These are phyloP conservation scores for Myotis daubentonii DNA, from an alignment of 2,797 vertebrate species.

Conservation along the genomic window DNA sequence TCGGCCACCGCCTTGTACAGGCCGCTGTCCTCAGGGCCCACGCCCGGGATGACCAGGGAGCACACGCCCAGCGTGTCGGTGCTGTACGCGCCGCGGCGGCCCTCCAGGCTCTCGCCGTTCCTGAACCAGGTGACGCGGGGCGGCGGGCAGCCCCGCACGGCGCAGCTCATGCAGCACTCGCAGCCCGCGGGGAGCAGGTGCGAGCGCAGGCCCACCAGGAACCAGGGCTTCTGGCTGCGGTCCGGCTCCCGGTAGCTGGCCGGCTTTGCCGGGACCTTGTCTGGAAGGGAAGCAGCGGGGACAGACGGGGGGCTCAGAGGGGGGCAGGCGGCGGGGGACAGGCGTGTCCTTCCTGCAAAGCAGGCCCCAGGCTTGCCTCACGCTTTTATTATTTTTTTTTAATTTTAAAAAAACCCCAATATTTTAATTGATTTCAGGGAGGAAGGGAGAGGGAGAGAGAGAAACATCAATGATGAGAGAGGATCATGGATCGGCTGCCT, in stretches of 20 bases:
- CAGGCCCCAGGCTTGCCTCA: neutral
- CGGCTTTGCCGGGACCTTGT: constrained; percentile 79
- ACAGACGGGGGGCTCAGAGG: neutral
- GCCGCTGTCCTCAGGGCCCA: constrained; percentile 87
- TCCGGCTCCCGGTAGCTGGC: constrained; percentile 82
- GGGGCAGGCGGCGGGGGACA: accelerated
- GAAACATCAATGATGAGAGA: no score
- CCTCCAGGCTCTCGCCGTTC: constrained; percentile 88
- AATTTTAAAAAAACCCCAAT: no score
- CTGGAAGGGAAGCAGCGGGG: constrained; percentile 76
- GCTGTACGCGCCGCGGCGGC: constrained; percentile 86
- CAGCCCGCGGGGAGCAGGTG: constrained; percentile 90
- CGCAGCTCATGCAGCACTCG: constrained; percentile 93
- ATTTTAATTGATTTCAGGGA: no score
- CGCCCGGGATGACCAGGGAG: constrained; percentile 88
- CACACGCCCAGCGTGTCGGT: constrained; percentile 92
- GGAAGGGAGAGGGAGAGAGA: no score
- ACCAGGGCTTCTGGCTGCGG: constrained; percentile 85
- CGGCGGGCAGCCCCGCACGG: constrained; percentile 89
- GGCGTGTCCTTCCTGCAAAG: accelerated
- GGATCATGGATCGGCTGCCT: no score
- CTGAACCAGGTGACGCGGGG: constrained; percentile 92
- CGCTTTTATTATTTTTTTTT: neutral
- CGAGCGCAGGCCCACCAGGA: constrained; percentile 89
- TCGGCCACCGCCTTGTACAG: constrained; percentile 88